These are phyloP conservation scores for Yasuhikotakia modesta DNA, from an alignment of 2,797 vertebrate species.

Conservation along the genomic window DNA sequence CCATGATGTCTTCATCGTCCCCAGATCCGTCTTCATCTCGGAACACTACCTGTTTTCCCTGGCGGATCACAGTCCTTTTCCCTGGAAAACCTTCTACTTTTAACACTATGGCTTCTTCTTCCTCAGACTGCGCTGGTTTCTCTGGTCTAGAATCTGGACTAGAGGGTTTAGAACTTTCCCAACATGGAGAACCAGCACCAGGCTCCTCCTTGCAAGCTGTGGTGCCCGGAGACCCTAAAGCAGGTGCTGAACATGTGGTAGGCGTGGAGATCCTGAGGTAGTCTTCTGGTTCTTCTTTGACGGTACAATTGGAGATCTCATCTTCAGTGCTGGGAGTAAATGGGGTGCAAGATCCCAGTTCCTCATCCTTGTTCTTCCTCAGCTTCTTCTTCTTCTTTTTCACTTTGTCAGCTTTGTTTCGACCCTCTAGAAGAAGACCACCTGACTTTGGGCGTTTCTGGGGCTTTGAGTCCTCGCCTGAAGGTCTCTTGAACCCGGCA, in stretches of 20 bases:
- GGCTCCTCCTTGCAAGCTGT: conserved; percentile 74
- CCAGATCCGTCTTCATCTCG: conserved; percentile 91
- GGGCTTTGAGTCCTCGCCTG: conserved; percentile 55
- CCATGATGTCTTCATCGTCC: conserved; percentile 98
- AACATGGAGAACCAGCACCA: conserved; percentile 67
- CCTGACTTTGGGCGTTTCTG: conserved; percentile 77
- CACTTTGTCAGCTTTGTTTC: conserved; percentile 88
- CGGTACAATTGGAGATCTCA: conserved; percentile 64
- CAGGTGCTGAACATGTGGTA: conserved; percentile 45
- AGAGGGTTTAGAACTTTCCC: conserved; percentile 63
- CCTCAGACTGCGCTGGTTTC: conserved; percentile 76
- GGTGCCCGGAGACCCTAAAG: conserved; percentile 64
- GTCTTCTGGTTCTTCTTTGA: conserved; percentile 86
- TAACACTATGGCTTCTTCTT: conserved; percentile 69
- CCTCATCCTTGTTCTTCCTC: conserved; percentile 70
- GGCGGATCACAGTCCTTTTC: conserved; percentile 89
- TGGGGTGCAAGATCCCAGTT: conserved; percentile 27
- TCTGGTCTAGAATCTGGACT: conserved; percentile 34
- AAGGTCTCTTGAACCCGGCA: conserved; percentile 72
- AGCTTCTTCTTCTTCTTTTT: conserved; percentile 89
- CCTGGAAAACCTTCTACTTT: conserved; percentile 75
- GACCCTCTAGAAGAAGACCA: conserved; percentile 81
- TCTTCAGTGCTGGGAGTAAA: conserved; percentile 24
- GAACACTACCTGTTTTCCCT: conserved; percentile 98
- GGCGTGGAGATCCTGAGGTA: conserved; percentile 74